These are phyloP conservation scores for Lacanobia oleracea DNA, from an alignment of 2,888 invertebrate species.

Conservation along the genomic window DNA sequence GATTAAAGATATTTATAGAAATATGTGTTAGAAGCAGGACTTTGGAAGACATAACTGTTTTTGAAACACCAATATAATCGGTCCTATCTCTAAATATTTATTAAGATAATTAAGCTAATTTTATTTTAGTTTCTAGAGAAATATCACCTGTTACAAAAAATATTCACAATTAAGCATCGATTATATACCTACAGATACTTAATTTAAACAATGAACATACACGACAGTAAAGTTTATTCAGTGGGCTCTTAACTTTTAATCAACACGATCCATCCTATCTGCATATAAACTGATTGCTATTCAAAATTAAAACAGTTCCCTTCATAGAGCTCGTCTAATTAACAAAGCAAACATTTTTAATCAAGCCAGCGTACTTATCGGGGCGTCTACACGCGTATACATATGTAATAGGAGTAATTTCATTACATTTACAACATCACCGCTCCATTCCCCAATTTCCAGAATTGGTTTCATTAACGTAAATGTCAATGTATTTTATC, in stretches of 20 bases:
- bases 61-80: constrained; percentile 31
- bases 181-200: not conserved
- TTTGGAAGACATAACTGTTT: constrained; percentile 29
- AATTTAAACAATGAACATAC: constrained; percentile 7
- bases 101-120: constrained; percentile 26
- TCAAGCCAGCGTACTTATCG: constrained; percentile 37
- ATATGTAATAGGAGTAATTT: constrained; percentile 58
- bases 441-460: constrained; percentile 59
- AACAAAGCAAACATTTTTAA: constrained; percentile 56
- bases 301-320: constrained; percentile 41
- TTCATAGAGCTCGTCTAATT: constrained; percentile 42
- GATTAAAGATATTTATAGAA: constrained; percentile 42
- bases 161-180: not conserved
- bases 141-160: not conserved
- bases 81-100: constrained; percentile 27
- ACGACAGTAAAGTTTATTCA: constrained; percentile 1
- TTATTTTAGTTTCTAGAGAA: not conserved
- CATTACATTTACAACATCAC: constrained; percentile 57
- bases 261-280: constrained; percentile 22
- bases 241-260: constrained; percentile 32
- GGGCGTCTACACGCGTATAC: constrained; percentile 43
- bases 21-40: constrained; percentile 45
- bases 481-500: constrained; percentile 72
- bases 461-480: constrained; percentile 68
- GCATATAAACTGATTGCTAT: constrained; percentile 23